phyloP scores from a whole-genome alignment of 2,888 invertebrate species.

The Drosophila pseudotalamancana region DNA sequence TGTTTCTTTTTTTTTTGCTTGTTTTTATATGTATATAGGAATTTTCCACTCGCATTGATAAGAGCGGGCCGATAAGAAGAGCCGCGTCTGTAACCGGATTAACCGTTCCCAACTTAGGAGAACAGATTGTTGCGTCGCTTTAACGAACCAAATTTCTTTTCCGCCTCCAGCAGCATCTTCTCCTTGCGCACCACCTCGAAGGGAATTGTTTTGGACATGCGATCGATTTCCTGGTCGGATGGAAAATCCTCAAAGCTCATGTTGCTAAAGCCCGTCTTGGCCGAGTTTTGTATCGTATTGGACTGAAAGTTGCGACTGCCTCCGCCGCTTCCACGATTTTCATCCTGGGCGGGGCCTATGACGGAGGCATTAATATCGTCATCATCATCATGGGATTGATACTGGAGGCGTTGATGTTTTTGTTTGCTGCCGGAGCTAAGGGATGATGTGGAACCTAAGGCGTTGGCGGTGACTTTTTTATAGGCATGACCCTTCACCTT shows the following conservation, averaged over 20 bases:
- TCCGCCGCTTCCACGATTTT: conserved; percentile 37
- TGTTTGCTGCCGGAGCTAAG: conserved; percentile 75
- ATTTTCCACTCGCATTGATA: conserved; percentile 22
- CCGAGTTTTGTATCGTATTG: conserved; percentile 83
- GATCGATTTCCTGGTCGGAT: conserved; percentile 86
- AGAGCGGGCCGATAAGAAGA: conserved; percentile 19
- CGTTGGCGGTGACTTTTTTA: conserved; percentile 80
- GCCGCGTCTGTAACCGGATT: neutral
- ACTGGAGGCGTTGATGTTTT: conserved; percentile 78
- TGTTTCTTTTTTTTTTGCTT: conserved; percentile 12
- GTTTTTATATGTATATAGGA: conserved; percentile 17
- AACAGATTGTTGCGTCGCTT: conserved; percentile 86
- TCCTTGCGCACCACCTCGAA: conserved; percentile 88
- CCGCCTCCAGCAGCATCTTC: conserved; percentile 84
- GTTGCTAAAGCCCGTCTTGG: conserved; percentile 88
- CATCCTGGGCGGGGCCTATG: conserved; percentile 27
- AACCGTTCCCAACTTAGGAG: conserved; percentile 72
- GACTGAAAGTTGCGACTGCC: conserved; percentile 80
- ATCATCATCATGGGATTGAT: conserved; percentile 78
- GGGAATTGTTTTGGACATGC: conserved; percentile 85
- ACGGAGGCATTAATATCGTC: conserved; percentile 56
- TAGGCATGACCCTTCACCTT: conserved; percentile 83
- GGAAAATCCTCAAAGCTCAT: conserved; percentile 91
- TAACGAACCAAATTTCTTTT: conserved; percentile 85
- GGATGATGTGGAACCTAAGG: conserved; percentile 75